These are phyloP conservation scores for Chloroceryle aenea DNA, from an alignment of 2,113 vertebrate genomes.

Conservation along the genomic window DNA sequence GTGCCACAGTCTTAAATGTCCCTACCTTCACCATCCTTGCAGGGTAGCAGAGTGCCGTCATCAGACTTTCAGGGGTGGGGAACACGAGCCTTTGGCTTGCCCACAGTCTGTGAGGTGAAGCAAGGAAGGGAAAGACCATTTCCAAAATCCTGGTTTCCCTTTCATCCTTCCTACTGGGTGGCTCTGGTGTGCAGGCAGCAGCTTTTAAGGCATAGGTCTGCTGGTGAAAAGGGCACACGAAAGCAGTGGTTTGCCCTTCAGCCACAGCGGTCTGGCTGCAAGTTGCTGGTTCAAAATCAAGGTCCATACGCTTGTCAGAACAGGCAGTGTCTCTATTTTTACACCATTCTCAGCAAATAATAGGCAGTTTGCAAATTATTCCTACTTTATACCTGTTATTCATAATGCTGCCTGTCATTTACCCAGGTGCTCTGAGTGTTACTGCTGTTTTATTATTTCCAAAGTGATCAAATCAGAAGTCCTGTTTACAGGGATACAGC, in stretches of 20 bases:
- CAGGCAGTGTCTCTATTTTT: not conserved
- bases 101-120: not conserved
- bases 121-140: not conserved
- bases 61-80: not conserved
- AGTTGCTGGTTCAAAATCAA: not conserved
- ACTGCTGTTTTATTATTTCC: not conserved
- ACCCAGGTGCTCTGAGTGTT: not conserved
- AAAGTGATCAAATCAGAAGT: not conserved
- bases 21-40: not conserved
- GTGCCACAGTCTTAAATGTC: not conserved
- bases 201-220: not conserved
- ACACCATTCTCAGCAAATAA: not conserved
- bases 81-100: constrained; percentile 1
- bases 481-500: not conserved
- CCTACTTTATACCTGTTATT: not conserved
- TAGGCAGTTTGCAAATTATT: not conserved
- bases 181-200: not conserved
- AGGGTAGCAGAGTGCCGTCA: not conserved
- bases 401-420: not conserved
- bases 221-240: not conserved
- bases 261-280: not conserved
- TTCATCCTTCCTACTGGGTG: constrained; percentile 27
- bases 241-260: not conserved
- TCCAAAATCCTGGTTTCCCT: constrained; percentile 4
- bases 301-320: not conserved